Conservation (phyloP, 2,888 invertebrate species). For the Papilio elwesi region DNA sequence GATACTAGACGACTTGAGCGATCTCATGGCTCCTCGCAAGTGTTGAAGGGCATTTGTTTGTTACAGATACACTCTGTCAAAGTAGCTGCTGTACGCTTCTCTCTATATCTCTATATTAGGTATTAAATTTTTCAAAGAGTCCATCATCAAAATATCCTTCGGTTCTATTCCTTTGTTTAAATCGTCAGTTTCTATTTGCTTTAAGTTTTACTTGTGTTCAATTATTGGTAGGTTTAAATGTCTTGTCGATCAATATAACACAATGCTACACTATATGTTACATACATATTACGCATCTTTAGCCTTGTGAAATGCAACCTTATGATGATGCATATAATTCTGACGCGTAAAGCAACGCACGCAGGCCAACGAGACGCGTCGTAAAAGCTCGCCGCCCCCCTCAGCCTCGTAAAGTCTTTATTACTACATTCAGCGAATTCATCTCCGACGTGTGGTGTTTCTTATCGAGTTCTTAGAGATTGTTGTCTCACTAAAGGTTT, state of each 20-base stretch:
- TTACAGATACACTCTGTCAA: neutral
- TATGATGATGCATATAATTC: conserved; percentile 12
- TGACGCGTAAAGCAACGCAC: conserved; percentile 2
- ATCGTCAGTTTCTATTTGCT: too few species aligned
- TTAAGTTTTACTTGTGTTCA: too few species aligned
- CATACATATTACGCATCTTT: neutral
- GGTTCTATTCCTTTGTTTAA: too few species aligned
- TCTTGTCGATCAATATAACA: neutral
- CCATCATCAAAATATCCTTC: too few species aligned
- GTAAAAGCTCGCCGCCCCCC: neutral
- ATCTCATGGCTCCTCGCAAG: conserved; percentile 3
- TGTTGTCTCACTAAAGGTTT: too few species aligned
- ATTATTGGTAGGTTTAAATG: too few species aligned
- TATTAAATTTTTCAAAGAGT: neutral
- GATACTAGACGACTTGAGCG: conserved; percentile 18
- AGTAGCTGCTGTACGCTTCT: neutral
- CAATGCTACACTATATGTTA: neutral
- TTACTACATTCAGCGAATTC: conserved; percentile 5
- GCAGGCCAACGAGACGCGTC: neutral
- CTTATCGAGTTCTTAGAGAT: too few species aligned
- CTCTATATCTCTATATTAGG: too few species aligned
- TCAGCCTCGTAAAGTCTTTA: conserved; percentile 10
- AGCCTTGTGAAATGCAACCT: neutral
- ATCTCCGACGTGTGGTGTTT: neutral
- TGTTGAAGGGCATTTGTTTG: conserved; percentile 8